phyloP scores from a whole-genome alignment of 2,888 invertebrate species.

The Theodoxus fluviatilis region DNA sequence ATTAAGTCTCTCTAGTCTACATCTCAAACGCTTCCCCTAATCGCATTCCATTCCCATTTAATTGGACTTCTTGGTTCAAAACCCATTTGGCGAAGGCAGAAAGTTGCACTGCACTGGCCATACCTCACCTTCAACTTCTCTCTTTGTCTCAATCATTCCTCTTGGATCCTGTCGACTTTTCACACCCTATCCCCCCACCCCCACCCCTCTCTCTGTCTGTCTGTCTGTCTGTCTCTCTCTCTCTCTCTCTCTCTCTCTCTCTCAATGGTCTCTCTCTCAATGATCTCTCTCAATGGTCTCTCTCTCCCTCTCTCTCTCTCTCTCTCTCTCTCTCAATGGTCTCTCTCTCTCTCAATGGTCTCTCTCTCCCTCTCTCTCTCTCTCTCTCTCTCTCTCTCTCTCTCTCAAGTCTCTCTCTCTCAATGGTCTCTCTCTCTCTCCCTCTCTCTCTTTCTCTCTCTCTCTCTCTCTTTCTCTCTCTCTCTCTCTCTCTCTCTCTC shows the following conservation, averaged over 20 bases:
- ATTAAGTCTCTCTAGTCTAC: too few species aligned
- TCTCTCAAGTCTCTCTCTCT: constrained; percentile 11
- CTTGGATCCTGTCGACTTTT: too few species aligned
- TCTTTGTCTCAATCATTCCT: too few species aligned
- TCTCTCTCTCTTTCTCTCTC: neutral
- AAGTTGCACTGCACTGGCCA: too few species aligned
- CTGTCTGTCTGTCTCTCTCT: constrained; percentile 24
- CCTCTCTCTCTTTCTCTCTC: constrained; percentile 23
- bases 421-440: constrained; percentile 9
- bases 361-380: constrained; percentile 21
- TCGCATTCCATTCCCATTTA: too few species aligned
- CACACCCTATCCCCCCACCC: neutral
- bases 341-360: too few species aligned
- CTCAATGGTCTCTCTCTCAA: constrained; percentile 24
- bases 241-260: constrained; percentile 27
- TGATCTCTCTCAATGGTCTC: neutral
- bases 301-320: neutral
- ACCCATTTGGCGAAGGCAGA: too few species aligned
- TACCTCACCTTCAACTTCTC: too few species aligned
- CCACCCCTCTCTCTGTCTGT: neutral
- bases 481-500: neutral
- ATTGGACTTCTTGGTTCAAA: too few species aligned
- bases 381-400: neutral
- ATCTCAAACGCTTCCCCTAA: too few species aligned
- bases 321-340: constrained; percentile 24